Evolutionary conservation across 2,888 invertebrate species (phyloP), one percentile per base, ranked within the genome.

Genomic region (Galerucella pusilla): DNA sequence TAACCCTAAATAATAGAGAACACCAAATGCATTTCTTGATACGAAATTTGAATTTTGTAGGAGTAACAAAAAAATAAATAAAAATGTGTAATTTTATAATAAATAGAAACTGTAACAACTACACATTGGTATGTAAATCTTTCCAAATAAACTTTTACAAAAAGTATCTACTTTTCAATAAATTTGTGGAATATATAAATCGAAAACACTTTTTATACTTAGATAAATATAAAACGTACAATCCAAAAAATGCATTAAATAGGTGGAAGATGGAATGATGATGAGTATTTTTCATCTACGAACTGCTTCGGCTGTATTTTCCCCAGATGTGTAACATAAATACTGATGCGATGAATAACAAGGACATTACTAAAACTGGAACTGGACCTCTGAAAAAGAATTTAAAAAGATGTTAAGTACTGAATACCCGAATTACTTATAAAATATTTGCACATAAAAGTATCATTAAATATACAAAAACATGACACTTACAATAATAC

Each of bases 321-420:
- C 99, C 99, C 99, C 99, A 99, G 88, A 99, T 99, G 91, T 99
- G 99, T 81, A 99, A 92, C 97, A 99, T 98, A 88, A 99, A 99
- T 72, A 99, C 99, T 70, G 98, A 99, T 35, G 99, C 99, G 86
- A 99, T 99, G 90, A 99, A 99, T 71, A 99, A 92, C 71, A 99
- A 92, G 76, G 98, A 98, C 98, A 99, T 99, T 74, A 99, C 99
- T 85, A 99, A 90, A 49, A 99, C 99, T 84, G 99, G 99, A 82
- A 99, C 99, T 84, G 99, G 99, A 76, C 99, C 99, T 83, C 97
- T 97, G 91, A 65, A 93, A 93, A 80, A 85, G 86, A 84, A 87
- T 84, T 81, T 82, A 66, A 74, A 64, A 68, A 28, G 46, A 52
- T 64, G 16, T 28, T 64, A 63, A 63, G 25, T 49, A 10, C 25